Conservation (phyloP, 2,888 invertebrate species). For the Zygaena filipendulae region DNA sequence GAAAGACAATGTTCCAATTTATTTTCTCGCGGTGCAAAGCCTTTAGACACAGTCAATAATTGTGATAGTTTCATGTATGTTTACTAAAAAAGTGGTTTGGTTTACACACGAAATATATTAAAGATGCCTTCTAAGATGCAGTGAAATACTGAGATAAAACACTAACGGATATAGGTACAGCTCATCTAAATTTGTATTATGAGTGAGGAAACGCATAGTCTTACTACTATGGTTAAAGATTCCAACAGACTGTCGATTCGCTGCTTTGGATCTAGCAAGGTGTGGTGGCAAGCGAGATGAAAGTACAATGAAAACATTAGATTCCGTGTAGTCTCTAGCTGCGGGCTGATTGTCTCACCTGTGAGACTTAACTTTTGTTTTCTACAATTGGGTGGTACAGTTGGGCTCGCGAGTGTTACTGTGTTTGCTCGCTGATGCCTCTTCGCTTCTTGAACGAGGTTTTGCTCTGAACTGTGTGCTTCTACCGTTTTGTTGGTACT, state of each 20-base stretch:
- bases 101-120: no score
- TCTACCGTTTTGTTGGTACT: constrained; percentile 43
- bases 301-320: constrained; percentile 8
- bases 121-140: no score
- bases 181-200: constrained; percentile 21
- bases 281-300: no score
- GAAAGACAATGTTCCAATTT: no score
- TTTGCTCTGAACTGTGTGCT: no score
- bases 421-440: constrained; percentile 65
- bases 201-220: constrained; percentile 21
- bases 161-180: constrained; percentile 8
- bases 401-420: constrained; percentile 72
- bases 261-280: constrained; percentile 24
- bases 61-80: no score
- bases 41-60: no score
- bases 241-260: constrained; percentile 26
- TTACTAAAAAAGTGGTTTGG: no score
- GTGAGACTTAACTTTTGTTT: constrained; percentile 78
- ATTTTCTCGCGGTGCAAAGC: no score
- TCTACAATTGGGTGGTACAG: constrained; percentile 70
- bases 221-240: no score
- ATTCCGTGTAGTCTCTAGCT: constrained; percentile 1
- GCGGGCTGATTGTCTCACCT: constrained; percentile 43
- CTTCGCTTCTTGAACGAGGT: constrained; percentile 27
- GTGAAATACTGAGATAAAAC: constrained; percentile 1